These are phyloP conservation scores for Phthorimaea operculella DNA, from an alignment of 1,140 invertebrate genomes.

Conservation along the genomic window DNA sequence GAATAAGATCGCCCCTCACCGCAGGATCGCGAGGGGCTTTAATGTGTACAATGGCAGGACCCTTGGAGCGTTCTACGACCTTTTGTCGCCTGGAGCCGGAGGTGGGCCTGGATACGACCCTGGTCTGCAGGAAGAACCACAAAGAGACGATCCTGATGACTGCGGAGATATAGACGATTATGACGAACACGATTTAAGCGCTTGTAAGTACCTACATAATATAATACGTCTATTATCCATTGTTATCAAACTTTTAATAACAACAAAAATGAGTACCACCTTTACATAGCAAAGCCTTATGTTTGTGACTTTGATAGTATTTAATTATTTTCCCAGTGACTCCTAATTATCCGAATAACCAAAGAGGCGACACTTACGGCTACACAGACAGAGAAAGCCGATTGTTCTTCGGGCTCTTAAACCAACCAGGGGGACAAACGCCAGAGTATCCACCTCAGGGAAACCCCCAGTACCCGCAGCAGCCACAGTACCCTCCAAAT, in stretches of 20 bases:
- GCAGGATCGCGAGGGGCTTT: constrained; percentile 16
- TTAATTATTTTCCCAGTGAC: constrained; percentile 18
- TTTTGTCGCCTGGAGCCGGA: constrained; percentile 24
- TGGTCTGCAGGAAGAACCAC: constrained; percentile 38
- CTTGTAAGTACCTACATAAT: constrained; percentile 26
- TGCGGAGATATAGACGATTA: constrained; percentile 59
- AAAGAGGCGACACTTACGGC: constrained; percentile 14
- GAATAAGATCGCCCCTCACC: constrained; percentile 58
- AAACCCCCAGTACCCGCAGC: too few relatives aligned
- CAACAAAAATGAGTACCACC: too few relatives aligned
- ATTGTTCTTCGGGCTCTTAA: constrained; percentile 17
- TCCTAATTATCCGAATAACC: constrained; percentile 10
- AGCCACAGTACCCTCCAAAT: too few relatives aligned
- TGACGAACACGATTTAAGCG: constrained; percentile 54
- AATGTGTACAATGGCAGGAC: constrained; percentile 30
- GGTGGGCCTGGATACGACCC: constrained; percentile 12
- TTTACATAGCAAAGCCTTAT: too few relatives aligned
- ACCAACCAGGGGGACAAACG: neutral
- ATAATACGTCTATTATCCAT: neutral
- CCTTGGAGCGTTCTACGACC: constrained; percentile 41
- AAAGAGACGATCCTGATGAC: constrained; percentile 41
- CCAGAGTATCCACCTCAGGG: too few relatives aligned
- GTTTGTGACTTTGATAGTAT: too few relatives aligned
- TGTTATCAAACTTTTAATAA: neutral
- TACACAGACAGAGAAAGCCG: constrained; percentile 21